Evolutionary conservation across 1,140 invertebrate species (phyloP), one percentile per base, ranked within the genome.

Genomic region (Papilio polytes): DNA sequence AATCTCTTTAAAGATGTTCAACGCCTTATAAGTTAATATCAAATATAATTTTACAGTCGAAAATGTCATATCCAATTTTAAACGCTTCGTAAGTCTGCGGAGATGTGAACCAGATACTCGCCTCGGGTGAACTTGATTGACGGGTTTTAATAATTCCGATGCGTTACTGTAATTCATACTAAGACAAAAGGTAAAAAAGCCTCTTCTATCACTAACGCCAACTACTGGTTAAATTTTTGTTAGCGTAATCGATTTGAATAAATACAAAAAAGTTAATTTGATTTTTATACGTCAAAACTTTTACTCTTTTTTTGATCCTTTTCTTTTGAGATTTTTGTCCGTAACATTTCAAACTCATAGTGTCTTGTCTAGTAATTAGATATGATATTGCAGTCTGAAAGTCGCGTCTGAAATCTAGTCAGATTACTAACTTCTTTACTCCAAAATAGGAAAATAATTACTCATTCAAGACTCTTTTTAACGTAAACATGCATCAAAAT

Each of bases 161-260:
- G 86, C 83, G 81, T 87, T 87, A 83, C 83, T 83, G 84, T 89
- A 84, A 84, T 86, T 85, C 78, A 80, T 78, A 83, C 80, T 31
- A 86, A 88, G 81, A 88, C 44, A 88, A 88, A 83, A 86, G 56
- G 36, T 81, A 87, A 88, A 87, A 76, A 70, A 74, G 15, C 31
- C 41, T 63, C 80, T 76, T 80, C 63, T 74, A 44, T 84, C 79
- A 79, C 81, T 80, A 81, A 59, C 53, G 63, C 74, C 88, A 87
- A 86, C 88, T 90, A 87, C 87, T 91, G 85, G 85, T 88, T 86
- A 86, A 87, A 86, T 86, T 87, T 86, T 85, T 87, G 84, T 88
- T 89, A 88, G 85, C 84, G 87, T 85, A 89, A 90, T 83, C 85
- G 83, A 88, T 85, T 87, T 84, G 82, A 83, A 74, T 83, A 56